Base-by-base conservation (phyloP, 1,140 invertebrate species). In the Temnothorax longispinosus region DNA sequence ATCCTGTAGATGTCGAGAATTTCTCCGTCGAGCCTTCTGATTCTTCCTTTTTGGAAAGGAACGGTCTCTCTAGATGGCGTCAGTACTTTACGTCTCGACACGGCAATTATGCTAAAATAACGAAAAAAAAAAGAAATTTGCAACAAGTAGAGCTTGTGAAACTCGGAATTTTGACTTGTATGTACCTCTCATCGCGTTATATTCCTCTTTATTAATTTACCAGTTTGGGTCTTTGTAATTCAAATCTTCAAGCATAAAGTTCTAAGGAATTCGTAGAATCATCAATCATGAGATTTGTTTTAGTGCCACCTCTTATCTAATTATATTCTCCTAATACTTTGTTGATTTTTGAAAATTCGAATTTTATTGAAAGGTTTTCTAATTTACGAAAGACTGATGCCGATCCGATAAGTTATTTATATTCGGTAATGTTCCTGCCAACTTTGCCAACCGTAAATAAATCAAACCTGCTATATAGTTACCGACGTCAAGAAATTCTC, bases 1-100 rank as follows among this genome's bases (percentile, higher is more conserved):
- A 47, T 77, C 11, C 27, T 64, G 35, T n/a, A 65, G 27, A 75
- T n/a, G 71, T 74, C 71, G 71, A 64, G 21, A 18, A 41, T 35
- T 21, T 38, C 18, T 2, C 10, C 7, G 21, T 15, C 58, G 10
- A 64, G 15, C 6, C 3, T 32, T 32, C 41, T n/a, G 58, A 44
- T 21, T 62, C 15, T 27, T 60, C 18, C 32, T 44, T n/a, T 62
- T 77, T 32, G 41, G 11, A 4, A 8, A 47, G 18, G 18, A 11
- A 56, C 0, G 7, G 18, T 74, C 27, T 52, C 11, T 21, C 8
- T 52, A 75, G 50, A 75, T 75, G 50, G 50, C 71, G 32, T 13
- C 13, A 74, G 27, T 21, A 54, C 10, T 27, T 72, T 32, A 7
- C 6, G n/a, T 10, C 8, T 47, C 15, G 62, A 38, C 5, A 8